Conservation (phyloP, 2,888 invertebrate species). For the Hyles lineata region DNA sequence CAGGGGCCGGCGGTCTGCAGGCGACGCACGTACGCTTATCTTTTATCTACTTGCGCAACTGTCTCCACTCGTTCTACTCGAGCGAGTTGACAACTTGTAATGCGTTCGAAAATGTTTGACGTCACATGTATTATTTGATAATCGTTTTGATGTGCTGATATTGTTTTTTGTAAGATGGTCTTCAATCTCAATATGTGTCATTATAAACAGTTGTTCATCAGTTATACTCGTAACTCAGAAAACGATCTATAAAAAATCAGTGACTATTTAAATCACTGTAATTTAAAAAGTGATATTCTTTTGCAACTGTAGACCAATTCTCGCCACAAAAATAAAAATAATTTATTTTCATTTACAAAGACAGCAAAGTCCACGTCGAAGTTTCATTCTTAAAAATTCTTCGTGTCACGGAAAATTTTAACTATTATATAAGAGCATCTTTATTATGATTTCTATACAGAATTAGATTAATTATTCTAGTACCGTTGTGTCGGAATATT, state of each 20-base stretch:
- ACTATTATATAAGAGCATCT: background rate
- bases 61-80: slow-evolving; percentile 1
- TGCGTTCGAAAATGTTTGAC: slow-evolving; percentile 1
- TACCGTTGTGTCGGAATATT: no score
- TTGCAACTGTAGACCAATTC: no score
- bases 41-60: slow-evolving; percentile 24
- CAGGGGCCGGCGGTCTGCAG: background rate
- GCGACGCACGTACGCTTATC: slow-evolving; percentile 4
- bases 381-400: background rate
- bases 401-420: background rate
- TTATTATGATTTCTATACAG: no score
- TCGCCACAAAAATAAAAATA: no score
- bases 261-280: no score
- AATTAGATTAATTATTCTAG: no score
- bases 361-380: background rate
- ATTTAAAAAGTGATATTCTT: no score
- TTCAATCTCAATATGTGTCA: no score
- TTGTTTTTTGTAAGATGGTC: background rate
- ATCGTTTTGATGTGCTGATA: background rate
- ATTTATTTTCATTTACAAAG: no score
- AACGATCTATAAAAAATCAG: no score
- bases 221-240: no score
- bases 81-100: background rate
- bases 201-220: no score
- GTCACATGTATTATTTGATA: background rate